A percentile compares a stretch with the other conserved stretches of the same genome.
phyloP scores from a whole-genome alignment of 2,113 vertebrate genomes.

The Phoxinus phoxinus region DNA sequence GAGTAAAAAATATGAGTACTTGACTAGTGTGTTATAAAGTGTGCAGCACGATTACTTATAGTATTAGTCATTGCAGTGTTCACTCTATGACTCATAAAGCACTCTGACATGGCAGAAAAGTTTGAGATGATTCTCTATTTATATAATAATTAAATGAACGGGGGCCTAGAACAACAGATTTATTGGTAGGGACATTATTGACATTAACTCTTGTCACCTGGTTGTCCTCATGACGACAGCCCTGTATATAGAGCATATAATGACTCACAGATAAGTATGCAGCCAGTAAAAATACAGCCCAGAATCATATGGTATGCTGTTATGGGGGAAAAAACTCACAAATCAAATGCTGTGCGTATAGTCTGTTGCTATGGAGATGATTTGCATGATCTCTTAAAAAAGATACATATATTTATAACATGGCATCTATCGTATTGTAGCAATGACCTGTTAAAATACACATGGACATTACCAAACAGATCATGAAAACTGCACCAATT shows the following conservation, averaged over 20 bases:
- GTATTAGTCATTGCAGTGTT: slow-evolving; percentile 9
- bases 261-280: not conserved
- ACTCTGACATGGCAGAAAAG: not conserved
- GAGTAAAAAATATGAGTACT: not conserved
- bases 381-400: not conserved
- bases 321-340: slow-evolving; percentile 35
- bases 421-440: not conserved
- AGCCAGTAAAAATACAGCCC: not conserved
- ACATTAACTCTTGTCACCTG: not conserved
- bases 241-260: not conserved
- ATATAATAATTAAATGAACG: not conserved
- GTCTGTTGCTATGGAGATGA: not conserved
- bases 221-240: not conserved
- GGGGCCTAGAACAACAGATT: not conserved
- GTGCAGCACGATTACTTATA: not conserved
- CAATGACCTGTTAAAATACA: not conserved
- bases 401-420: not conserved
- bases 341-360: not conserved
- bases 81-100: slow-evolving; percentile 10
- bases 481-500: not conserved
- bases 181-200: not conserved
- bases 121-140: not conserved
- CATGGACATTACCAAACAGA: slow-evolving; percentile 11
- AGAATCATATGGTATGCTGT: not conserved
- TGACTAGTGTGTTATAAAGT: not conserved